Evolutionary conservation across 2,113 vertebrate genomes (phyloP), one percentile per base, ranked within the genome.

Genomic region (Pygoscelis adeliae): DNA sequence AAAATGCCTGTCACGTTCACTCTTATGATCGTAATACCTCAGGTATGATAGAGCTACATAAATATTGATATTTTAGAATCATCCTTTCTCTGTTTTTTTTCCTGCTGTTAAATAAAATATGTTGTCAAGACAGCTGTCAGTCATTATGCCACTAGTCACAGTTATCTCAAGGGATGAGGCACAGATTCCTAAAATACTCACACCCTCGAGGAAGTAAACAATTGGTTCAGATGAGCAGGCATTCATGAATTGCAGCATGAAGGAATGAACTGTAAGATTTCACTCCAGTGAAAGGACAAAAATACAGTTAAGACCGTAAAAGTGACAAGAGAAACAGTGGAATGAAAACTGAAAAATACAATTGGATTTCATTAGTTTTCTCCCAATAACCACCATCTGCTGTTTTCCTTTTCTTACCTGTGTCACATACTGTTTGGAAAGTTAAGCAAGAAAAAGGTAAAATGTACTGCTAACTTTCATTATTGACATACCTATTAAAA

Each of bases 41-140:
- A 72, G 23, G 52, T 94, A 63, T 59, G 47, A 83, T 52, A 87
- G 8, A 67, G 12, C 87, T 22, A 87, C 20, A 94, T 86, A 94
- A 89, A 97, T 89, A 83, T n/a, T 66, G 49, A 83, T 91, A 79
- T 65, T 91, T 91, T 72, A 20, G 87, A 94, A 71, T 79, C 14
- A 6, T 18, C 15, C 11, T 42, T 67, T 40, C 16, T 59, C 15
- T 80, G 0, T 12, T 21, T 16, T 49, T 56, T 83, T 42, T 3
- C 23, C 30, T 61, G 2, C 10, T 73, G 13, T 91, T 94, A 93
- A 89, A 92, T 89, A 78, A 89, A 92, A 73, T 83, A 70, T 49
- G 29, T 52, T 65, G 32, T 56, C 53, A 82, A 83, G 84, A 91
- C 66, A 87, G n/a, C 70, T 93, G 92, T 58, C 90, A 85, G 62